Evolutionary conservation across 2,797 vertebrate species (phyloP).

Genomic region (Enteromius thamalakanensis): DNA sequence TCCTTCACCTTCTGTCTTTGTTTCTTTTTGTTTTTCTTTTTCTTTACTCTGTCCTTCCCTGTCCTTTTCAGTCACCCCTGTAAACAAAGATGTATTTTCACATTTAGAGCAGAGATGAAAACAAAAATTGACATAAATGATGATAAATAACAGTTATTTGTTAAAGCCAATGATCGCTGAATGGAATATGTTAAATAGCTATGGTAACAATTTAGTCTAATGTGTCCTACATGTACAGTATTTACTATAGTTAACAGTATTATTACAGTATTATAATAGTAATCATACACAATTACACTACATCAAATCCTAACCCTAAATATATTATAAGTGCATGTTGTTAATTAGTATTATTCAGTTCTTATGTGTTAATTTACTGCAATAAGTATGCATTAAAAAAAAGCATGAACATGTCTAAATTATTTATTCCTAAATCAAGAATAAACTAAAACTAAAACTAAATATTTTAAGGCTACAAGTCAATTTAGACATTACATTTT

Average conservation of each 20-base stretch:
- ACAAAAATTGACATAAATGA: neutral
- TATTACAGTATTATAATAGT: neutral
- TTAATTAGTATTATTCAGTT: neutral
- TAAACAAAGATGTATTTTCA: neutral
- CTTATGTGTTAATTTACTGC: neutral
- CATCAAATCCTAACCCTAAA: neutral
- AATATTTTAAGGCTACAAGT: neutral
- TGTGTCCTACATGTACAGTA: neutral
- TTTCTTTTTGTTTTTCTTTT: slow-evolving; percentile 62
- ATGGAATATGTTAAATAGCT: neutral
- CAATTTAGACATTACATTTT: neutral
- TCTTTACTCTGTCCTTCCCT: slow-evolving; percentile 51
- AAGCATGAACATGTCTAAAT: neutral
- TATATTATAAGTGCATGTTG: neutral
- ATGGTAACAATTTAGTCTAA: neutral
- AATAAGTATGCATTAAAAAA: neutral
- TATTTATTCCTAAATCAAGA: neutral
- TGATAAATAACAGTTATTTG: neutral
- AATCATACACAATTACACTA: neutral
- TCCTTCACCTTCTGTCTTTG: slow-evolving; percentile 49
- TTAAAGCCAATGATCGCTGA: neutral
- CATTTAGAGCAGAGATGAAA: neutral
- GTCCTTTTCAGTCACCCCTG: slow-evolving; percentile 38
- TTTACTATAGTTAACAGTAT: neutral
- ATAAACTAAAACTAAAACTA: neutral